Conservation (phyloP, 2,888 invertebrate species). For the Luperina nickerlii region DNA sequence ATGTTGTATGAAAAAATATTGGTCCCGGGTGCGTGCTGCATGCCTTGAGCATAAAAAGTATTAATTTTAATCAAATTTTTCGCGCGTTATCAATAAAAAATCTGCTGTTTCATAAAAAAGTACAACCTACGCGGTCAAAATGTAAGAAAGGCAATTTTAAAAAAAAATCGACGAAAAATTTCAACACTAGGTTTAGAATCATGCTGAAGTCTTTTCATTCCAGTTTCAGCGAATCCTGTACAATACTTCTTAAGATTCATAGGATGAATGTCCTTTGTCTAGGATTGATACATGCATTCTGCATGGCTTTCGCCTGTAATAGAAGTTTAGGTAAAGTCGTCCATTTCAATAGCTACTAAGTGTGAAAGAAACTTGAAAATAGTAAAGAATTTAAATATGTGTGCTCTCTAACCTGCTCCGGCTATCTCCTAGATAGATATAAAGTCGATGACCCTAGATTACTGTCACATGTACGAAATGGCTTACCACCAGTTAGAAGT, state of each 20-base stretch:
- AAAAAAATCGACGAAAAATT: too few species aligned
- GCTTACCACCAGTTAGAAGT: neutral
- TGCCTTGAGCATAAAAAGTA: too few species aligned
- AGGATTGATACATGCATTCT: neutral
- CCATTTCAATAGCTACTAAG: neutral
- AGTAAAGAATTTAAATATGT: neutral
- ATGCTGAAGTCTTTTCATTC: too few species aligned
- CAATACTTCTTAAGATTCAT: neutral
- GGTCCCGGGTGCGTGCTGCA: neutral
- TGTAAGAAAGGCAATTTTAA: too few species aligned
- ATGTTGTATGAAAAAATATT: neutral
- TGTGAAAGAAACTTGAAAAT: constrained; percentile 4
- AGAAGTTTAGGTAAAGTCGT: neutral
- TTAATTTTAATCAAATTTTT: too few species aligned
- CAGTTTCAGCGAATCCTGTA: too few species aligned
- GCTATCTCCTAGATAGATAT: constrained; percentile 51
- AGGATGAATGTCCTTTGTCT: neutral
- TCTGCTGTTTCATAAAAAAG: too few species aligned
- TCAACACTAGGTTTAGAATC: too few species aligned
- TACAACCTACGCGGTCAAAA: too few species aligned
- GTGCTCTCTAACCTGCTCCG: constrained; percentile 43
- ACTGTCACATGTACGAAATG: constrained; percentile 53
- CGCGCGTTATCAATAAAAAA: too few species aligned
- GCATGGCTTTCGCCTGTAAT: neutral
- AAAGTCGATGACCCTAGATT: constrained; percentile 61